phyloP scores from a whole-genome alignment of 2,888 invertebrate species.

The Papilio protenor region DNA sequence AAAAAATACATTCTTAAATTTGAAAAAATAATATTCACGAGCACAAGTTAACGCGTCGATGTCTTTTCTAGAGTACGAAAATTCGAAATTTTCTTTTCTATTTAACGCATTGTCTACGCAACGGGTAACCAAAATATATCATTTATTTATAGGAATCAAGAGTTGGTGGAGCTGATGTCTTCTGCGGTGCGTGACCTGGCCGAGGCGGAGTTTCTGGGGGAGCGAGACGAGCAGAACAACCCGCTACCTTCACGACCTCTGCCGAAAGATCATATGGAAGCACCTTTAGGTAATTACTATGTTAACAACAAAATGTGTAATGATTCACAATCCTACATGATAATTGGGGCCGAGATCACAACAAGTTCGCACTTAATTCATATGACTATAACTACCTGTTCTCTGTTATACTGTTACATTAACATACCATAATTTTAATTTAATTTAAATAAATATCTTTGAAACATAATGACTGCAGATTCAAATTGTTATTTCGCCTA shows the following conservation, averaged over 20 bases:
- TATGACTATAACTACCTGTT: not conserved
- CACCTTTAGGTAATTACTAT: constrained; percentile 47
- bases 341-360: not conserved
- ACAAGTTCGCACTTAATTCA: not conserved
- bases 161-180: constrained; percentile 95
- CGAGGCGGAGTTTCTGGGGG: constrained; percentile 95
- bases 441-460: not conserved
- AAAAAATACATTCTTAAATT: not conserved
- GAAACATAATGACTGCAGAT: not conserved
- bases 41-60: not conserved
- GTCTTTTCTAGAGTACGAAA: not conserved
- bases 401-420: no score
- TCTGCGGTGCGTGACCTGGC: constrained; percentile 94
- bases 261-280: constrained; percentile 69
- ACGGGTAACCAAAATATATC: not conserved
- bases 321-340: not conserved
- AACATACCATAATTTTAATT: not conserved
- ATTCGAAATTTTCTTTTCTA: not conserved
- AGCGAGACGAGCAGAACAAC: constrained; percentile 93
- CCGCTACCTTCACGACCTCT: constrained; percentile 90
- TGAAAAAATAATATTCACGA: not conserved
- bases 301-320: not conserved
- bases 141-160: constrained; percentile 83
- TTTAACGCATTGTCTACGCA: not conserved
- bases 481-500: not conserved